A percentile compares a stretch with the other conserved stretches of the same genome.
phyloP scores from a whole-genome alignment of 2,113 vertebrate species.

The Nothoprocta perdicaria region DNA sequence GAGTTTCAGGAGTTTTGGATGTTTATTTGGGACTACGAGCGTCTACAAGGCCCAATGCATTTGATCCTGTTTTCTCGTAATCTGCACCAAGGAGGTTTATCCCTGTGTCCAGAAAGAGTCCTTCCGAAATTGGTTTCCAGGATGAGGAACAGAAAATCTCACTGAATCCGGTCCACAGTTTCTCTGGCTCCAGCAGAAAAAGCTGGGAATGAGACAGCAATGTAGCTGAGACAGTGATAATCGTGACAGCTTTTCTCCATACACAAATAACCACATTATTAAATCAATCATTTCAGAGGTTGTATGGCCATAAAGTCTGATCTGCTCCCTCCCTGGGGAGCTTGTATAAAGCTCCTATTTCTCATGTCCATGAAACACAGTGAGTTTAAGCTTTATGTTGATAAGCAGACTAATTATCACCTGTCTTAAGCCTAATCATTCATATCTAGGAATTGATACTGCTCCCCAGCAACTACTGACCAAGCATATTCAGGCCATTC shows the following conservation, averaged over 20 bases:
- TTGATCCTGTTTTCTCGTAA: neutral
- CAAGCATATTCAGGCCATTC: neutral
- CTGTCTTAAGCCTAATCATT: neutral
- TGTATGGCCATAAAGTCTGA: neutral
- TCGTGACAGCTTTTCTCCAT: neutral
- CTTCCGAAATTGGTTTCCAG: neutral
- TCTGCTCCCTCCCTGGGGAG: neutral
- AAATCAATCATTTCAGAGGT: neutral
- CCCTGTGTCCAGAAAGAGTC: neutral
- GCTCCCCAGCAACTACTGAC: neutral
- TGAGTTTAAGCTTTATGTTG: neutral
- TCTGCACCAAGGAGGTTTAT: neutral
- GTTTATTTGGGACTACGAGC: neutral
- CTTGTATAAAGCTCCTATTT: neutral
- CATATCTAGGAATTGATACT: neutral
- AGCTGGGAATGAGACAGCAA: neutral
- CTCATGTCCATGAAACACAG: accelerated
- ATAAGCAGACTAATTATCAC: neutral
- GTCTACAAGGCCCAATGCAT: neutral
- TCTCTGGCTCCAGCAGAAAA: neutral
- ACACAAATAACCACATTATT: neutral
- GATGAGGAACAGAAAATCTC: neutral
- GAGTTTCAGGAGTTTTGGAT: neutral
- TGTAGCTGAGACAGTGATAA: neutral
- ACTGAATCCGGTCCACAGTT: neutral